Percentiles rank a stretch among this genome's conserved stretches.
Conservation (phyloP, 2,888 invertebrate species). For the Lydus trimaculatus region DNA sequence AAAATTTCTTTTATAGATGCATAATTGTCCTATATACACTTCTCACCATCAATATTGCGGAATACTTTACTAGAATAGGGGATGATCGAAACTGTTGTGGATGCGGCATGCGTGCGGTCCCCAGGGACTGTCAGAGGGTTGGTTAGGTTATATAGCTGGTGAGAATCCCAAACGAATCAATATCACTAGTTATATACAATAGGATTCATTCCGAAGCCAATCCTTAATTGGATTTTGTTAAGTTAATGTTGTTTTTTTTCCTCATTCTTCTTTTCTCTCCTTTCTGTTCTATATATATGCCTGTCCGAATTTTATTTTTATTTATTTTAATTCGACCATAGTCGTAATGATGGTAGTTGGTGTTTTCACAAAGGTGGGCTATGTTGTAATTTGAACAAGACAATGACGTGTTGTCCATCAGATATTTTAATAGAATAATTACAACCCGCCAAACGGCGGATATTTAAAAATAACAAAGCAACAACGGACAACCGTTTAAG, state of each 20-base stretch:
- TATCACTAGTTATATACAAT: constrained; percentile 43
- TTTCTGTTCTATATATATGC: not conserved
- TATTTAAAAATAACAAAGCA: constrained; percentile 6
- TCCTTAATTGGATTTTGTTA: constrained; percentile 43
- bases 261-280: not conserved
- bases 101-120: constrained; percentile 42
- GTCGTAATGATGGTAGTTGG: not conserved
- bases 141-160: constrained; percentile 33
- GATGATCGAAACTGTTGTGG: constrained; percentile 33
- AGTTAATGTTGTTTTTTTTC: constrained; percentile 10
- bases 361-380: constrained; percentile 6
- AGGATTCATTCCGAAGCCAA: constrained; percentile 32
- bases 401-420: constrained; percentile 5
- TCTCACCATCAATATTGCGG: constrained; percentile 1
- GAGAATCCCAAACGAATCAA: constrained; percentile 40
- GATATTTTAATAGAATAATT: constrained; percentile 18
- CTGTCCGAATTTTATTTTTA: not conserved
- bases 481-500: not conserved
- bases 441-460: constrained; percentile 10
- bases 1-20: not conserved
- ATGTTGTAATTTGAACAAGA: constrained; percentile 11
- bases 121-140: constrained; percentile 34
- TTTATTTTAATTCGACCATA: not conserved
- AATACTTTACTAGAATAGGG: not conserved
- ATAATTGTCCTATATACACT: not conserved